These are phyloP conservation scores for Paratrypauchen microcephalus DNA, from an alignment of 2,797 vertebrate species.

Conservation along the genomic window DNA sequence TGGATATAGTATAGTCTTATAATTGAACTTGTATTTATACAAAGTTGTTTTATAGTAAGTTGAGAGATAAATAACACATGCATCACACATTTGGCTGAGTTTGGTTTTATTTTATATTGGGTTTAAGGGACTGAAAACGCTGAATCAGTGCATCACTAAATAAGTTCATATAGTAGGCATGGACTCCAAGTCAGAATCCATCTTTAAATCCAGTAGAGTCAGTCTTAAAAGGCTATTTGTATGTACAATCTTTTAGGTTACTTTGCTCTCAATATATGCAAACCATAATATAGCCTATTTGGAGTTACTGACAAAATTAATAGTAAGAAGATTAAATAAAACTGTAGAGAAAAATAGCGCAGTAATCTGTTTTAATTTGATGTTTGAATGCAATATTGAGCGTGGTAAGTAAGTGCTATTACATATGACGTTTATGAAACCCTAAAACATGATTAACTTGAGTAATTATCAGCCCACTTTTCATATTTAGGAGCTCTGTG, in stretches of 20 bases:
- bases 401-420: neutral
- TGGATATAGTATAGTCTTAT: too few species aligned
- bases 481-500: neutral
- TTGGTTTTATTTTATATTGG: too few species aligned
- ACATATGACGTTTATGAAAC: neutral
- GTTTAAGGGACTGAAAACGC: too few species aligned
- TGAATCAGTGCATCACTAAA: too few species aligned
- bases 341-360: neutral
- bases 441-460: conserved; percentile 9
- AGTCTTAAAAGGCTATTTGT: too few species aligned
- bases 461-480: conserved; percentile 4
- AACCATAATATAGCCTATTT: neutral
- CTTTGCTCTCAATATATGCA: neutral
- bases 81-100: too few species aligned
- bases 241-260: neutral
- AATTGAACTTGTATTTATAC: too few species aligned
- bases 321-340: neutral
- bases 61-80: too few species aligned
- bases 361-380: neutral
- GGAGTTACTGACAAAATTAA: neutral
- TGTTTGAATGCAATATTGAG: neutral
- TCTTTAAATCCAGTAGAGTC: too few species aligned
- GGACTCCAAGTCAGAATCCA: too few species aligned
- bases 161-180: too few species aligned
- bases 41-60: too few species aligned